These are phyloP conservation scores for Palythoa caribaeorum DNA, from an alignment of 92 coral and sea anemone species.

Conservation along the genomic window DNA sequence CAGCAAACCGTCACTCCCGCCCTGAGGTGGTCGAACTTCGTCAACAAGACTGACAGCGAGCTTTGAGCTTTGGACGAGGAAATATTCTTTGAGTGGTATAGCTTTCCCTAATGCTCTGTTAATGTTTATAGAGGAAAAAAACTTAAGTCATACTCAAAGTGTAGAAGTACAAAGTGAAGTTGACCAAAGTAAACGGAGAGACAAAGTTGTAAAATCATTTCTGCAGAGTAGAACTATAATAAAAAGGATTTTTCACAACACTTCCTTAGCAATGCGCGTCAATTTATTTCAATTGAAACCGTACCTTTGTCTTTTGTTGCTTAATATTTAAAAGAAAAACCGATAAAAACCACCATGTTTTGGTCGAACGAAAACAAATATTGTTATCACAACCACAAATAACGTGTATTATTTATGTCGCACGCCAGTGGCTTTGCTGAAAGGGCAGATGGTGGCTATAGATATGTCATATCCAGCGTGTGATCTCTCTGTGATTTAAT, in stretches of 20 bases:
- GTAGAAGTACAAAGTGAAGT: no score
- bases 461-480: background rate
- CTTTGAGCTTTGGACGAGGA: background rate
- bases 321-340: background rate
- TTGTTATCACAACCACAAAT: background rate
- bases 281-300: background rate
- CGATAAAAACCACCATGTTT: background rate
- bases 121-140: no score
- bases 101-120: no score
- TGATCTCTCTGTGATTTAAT: background rate
- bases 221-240: background rate
- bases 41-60: background rate
- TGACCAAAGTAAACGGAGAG: no score
- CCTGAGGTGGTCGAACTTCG: background rate
- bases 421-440: background rate
- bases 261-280: background rate
- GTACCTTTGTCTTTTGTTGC: background rate
- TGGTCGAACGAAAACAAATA: background rate
- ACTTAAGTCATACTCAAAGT: no score
- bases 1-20: slow-evolving; percentile 1
- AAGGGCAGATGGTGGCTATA: background rate
- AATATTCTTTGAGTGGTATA: no score
- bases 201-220: background rate
- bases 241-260: background rate
- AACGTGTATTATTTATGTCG: background rate